Percentiles rank a stretch among this genome's conserved stretches.
Evolutionary conservation across 2,888 invertebrate genomes (phyloP).

Genomic region (Lycia hirtaria): DNA sequence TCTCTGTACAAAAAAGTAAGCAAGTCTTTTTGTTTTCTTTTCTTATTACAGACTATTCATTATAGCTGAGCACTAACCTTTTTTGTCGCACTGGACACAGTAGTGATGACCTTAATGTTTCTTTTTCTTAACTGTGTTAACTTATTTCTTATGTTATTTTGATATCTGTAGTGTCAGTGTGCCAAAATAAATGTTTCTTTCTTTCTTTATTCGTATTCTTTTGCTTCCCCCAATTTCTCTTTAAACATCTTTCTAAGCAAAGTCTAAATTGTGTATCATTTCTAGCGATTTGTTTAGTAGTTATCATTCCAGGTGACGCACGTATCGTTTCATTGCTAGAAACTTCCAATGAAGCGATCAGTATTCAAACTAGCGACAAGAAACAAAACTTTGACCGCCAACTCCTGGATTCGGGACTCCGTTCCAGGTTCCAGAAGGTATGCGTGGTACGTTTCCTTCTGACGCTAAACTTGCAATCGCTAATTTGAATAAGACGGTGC

Average conservation of each 20-base stretch:
- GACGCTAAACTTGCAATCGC: constrained; percentile 53
- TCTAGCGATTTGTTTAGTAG: constrained; percentile 3
- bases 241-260: no score
- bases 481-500: constrained; percentile 64
- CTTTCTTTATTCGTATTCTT: no score
- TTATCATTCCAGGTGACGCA: constrained; percentile 26
- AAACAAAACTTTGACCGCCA: constrained; percentile 57
- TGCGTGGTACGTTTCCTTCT: constrained; percentile 52
- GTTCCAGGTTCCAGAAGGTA: constrained; percentile 32
- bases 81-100: no score
- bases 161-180: no score
- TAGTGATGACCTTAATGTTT: neutral
- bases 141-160: no score
- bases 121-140: neutral
- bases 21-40: no score
- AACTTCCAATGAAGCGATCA: constrained; percentile 52
- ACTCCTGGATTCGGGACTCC: constrained; percentile 40
- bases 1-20: no score
- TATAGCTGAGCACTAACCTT: no score
- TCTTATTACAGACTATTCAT: no score
- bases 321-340: constrained; percentile 47
- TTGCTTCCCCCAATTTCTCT: no score
- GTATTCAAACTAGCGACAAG: constrained; percentile 53
- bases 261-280: neutral
- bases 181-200: no score